Base-by-base conservation (phyloP, 2,113 vertebrate genomes). In the Elaphurus davidianus region DNA sequence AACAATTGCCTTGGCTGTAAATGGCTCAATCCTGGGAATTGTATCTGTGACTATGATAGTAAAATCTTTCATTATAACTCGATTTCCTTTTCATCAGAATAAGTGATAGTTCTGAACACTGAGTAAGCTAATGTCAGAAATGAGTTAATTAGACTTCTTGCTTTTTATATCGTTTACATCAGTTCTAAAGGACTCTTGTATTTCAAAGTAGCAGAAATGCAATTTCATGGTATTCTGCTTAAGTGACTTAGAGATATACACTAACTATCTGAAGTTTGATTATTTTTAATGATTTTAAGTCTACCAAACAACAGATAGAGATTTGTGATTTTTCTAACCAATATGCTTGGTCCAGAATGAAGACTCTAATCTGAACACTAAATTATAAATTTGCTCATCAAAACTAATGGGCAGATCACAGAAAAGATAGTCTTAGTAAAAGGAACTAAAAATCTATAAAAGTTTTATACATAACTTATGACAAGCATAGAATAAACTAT, bases 201-300 rank as follows among this genome's bases (percentile, higher is more conserved):
- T 98, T 98, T 97, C 97, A 98, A 98, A 98, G 97, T 89, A 82
- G 36, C 95, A 88, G 97, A 93, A 94, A 98, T 98, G 90, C 84
- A 98, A 98, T 98, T 98, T 98, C 97, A 98, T 98, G 96, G 97
- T 98, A 98, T 98, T 98, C 93, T 93, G 92, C 97, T 98, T 98
- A 98, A 97, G 90, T 97, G 90, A 94, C 96, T 98, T 97, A 97
- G 97, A 98, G 95, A 98, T 97, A 97, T 96, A 83, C 54, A 97
- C 90, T 97, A 98, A 98, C 94, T 98, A 54, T 87, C 96, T 93
- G 97, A 96, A 97, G 81, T 99, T 98, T 98, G 97, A 98, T 98
- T 96, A 97, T 97, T 95, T 82, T 82, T 97, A 98, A 98, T 98
- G 97, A 98, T 98, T 98, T 98, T 96, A 98, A 98, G 86, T 89